Evolutionary conservation across 2,113 vertebrate species (phyloP), one percentile per base, ranked within the genome.

Genomic region (Raphicerus campestris): DNA sequence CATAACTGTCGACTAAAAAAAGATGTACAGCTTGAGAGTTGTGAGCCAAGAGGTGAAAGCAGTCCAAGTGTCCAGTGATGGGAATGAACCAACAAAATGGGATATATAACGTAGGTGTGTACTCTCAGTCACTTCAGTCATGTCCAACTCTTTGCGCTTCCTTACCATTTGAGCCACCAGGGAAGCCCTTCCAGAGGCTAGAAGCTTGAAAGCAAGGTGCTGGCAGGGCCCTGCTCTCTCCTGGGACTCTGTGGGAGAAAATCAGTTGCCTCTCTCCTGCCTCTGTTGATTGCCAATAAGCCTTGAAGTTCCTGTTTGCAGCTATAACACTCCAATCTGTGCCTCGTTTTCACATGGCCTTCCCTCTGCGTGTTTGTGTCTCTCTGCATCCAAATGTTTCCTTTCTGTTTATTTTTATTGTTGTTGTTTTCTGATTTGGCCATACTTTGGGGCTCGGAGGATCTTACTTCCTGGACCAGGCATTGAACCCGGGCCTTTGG

Each of bases 31-130:
- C 10, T 22, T 39, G 66, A 39, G 66, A 70, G 9, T 3, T 39
- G n/a, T 70, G 66, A 70, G 19, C 19, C n/a, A 22, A 39, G 63
- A 70, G n/a, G n/a, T 22, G 66, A 70, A 39, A 47, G 75, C 42
- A 17, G 15, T 47, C 42, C 75, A 17, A 30, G 14, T 78, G 75
- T 78, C 75, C 75, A 78, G 14, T 17, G 75, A 17, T 16, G 26
- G 75, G 24, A 78, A 78, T 5, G 75, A 47, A 17, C 45, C 42
- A 28, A 8, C 26, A 78, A 78, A 78, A 78, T 78, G 75, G 5
- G 42, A 30, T 3, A 47, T 5, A 3, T 5, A 3, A 70, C 5
- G 5, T 3, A 2, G 0, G 10, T 70, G 66, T 39, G 19, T 19
- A 70, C n/a, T 35, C 19, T 70, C 19, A 22, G 2, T 70, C n/a